Base-by-base conservation (phyloP, 2,113 vertebrate genomes). In the Sylvietta virens region DNA sequence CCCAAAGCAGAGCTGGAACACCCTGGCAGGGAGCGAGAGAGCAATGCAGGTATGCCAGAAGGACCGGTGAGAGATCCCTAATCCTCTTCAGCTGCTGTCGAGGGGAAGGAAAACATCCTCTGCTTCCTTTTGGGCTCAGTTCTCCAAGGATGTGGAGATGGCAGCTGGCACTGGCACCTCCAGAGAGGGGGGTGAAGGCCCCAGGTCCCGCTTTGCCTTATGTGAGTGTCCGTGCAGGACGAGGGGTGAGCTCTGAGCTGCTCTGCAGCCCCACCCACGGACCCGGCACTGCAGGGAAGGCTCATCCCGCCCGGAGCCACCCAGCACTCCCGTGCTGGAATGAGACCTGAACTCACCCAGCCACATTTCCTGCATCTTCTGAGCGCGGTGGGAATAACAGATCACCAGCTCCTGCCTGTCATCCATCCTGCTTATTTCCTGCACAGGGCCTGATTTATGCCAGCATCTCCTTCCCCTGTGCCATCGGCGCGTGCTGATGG, bases 341-440 rank as follows among this genome's bases (percentile, higher is more conserved):
- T 5, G n/a, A 90, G 76, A 28, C 54, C 85, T 44, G 45, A 57
- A 30, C 88, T 87, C 76, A 88, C 90, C 90, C 88, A 92, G 88
- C 10, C 80, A 67, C 76, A 45, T 65, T 86, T 66, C 62, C 85
- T 86, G 90, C 93, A 61, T 62, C 85, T 90, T 13, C 67, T 86
- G 91, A n/a, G 70, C 4, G 0, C 4, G 0, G 50, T 70, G 86
- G 88, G 90, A 82, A 92, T 92, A 96, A 93, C 92, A 81, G 94
- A 94, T 95, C 96, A 78, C 82, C 78, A 93, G 80, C 86, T 94
- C 56, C 92, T 86, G 88, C 87, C 65, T 92, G 86, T 76, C 95
- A 95, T 92, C 94, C 91, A 67, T 92, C 87, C 91, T 91, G 87
- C 94, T 91, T 96, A 92, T 94, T 96, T 94, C 90, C 84, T 86